A percentile compares a stretch with the other conserved stretches of the same genome.
These are phyloP conservation scores for Lordiphosa stackelbergi DNA, from an alignment of 1,140 invertebrate genomes.

Conservation along the genomic window DNA sequence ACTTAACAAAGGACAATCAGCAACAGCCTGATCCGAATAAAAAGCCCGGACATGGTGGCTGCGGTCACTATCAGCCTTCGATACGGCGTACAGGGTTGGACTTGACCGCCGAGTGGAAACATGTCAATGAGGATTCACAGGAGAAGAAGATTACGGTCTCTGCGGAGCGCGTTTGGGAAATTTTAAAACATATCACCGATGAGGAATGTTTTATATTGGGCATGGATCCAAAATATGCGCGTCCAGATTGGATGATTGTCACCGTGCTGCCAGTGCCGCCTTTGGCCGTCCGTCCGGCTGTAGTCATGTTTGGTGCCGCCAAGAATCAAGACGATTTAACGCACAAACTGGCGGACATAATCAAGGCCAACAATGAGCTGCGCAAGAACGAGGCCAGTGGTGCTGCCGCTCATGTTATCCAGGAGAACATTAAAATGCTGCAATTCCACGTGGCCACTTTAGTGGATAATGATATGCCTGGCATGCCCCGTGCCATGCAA, in stretches of 20 bases:
- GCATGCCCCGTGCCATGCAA: slow-evolving; percentile 97
- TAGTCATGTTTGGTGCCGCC: slow-evolving; percentile 99
- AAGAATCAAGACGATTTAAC: slow-evolving; percentile 99
- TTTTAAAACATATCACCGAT: slow-evolving; percentile 97
- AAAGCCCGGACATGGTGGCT: slow-evolving; percentile 93
- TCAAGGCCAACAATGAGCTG: slow-evolving; percentile 99
- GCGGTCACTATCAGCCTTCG: slow-evolving; percentile 97
- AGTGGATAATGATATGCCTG: slow-evolving; percentile 99
- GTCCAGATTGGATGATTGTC: slow-evolving; percentile 99
- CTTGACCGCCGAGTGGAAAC: slow-evolving; percentile 97
- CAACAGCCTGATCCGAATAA: slow-evolving; percentile 79
- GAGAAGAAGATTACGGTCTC: slow-evolving; percentile 95
- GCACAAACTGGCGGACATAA: slow-evolving; percentile 98
- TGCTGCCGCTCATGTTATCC: slow-evolving; percentile 96
- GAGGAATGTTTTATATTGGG: slow-evolving; percentile 97
- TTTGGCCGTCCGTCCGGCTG: slow-evolving; percentile 93
- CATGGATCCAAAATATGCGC: slow-evolving; percentile 96
- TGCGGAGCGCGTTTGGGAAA: slow-evolving; percentile 97
- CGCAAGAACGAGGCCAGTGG: slow-evolving; percentile 96
- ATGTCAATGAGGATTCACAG: slow-evolving; percentile 98
- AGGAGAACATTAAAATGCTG: slow-evolving; percentile 98
- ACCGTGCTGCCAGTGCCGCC: slow-evolving; percentile 98
- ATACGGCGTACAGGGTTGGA: slow-evolving; percentile 93
- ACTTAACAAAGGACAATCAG: slow-evolving; percentile 86
- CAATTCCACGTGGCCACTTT: slow-evolving; percentile 99